A percentile compares a stretch with the other conserved stretches of the same genome.
Conservation (phyloP, 2,113 vertebrate genomes). For the Antechinus stuartii region DNA sequence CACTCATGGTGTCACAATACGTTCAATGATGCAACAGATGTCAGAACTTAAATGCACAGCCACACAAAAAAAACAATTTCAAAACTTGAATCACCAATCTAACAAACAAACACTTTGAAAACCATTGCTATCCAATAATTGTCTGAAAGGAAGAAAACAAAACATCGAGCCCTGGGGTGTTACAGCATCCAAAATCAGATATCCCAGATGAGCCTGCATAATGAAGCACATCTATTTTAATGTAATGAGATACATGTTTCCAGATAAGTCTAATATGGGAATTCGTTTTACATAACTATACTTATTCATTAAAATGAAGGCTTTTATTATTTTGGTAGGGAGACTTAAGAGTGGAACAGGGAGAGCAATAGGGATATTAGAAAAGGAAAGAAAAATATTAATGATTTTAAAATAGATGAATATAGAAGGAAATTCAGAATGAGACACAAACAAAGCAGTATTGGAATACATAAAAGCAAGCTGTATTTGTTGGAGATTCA, state of each 20-base stretch:
- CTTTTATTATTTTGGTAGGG: neutral
- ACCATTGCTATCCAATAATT: neutral
- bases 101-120: neutral
- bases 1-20: neutral
- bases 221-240: neutral
- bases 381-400: too few relatives aligned
- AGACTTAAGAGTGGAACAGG: neutral
- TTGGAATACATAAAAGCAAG: too few relatives aligned
- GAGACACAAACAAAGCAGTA: too few relatives aligned
- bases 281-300: neutral
- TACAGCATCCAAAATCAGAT: neutral
- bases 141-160: neutral
- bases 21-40: neutral
- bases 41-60: neutral
- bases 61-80: neutral
- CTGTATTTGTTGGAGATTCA: too few relatives aligned
- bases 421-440: too few relatives aligned
- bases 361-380: too few relatives aligned
- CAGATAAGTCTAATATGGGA: neutral
- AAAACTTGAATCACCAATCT: neutral
- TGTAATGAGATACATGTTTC: neutral
- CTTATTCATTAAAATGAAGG: neutral
- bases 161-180: neutral
- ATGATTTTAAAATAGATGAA: too few relatives aligned
- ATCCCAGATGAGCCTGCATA: neutral